Evolutionary conservation across 2,113 vertebrate species (phyloP), one percentile per base, ranked within the genome.

Genomic region (Oreochromis niloticus): DNA sequence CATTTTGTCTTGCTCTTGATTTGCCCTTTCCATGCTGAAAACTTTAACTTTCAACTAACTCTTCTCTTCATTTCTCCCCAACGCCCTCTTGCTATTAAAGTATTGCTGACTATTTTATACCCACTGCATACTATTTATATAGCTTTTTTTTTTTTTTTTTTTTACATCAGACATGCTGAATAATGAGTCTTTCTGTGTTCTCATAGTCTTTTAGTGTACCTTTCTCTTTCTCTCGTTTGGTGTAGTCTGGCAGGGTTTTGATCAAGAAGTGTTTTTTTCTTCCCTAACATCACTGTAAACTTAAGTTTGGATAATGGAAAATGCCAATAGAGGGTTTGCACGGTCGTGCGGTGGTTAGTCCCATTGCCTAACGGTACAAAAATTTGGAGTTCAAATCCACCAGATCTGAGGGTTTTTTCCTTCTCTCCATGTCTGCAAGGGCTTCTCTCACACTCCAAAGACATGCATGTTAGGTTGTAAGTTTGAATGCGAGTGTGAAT

Each of bases 11-110:
- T 16, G 1, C 71, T 80, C 36, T 50, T 86, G 85, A 91, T 83
- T 68, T 68, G 24, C 46, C 46, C 10, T 39, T 55, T 6, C 81
- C 9, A 5, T 48, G 43, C 82, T 13, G n/a, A 79, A 52, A 22
- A 59, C 17, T 87, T 78, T 17, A 63, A 88, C 73, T 86, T 82
- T 86, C 54, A 87, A 85, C 89, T 27, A 87, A 56, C 19, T 30
- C 86, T 19, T 27, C 12, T 55, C 48, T 52, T 86, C 22, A 41
- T 36, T 36, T 43, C 52, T 19, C 39, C 50, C 14, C n/a, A 83
- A 73, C 19, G 4, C 50, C 66, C 22, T 14, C 57, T 87, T 81
- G 22, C 30, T 46, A 80, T 85, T 83, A 41, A 10, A 73, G 1
- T 54, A 63, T 46, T 56, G 66, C 9, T 84, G 34, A 13, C 14